Base-by-base conservation (phyloP, 2,113 vertebrate genomes). In the Triplophysa tibetana region DNA sequence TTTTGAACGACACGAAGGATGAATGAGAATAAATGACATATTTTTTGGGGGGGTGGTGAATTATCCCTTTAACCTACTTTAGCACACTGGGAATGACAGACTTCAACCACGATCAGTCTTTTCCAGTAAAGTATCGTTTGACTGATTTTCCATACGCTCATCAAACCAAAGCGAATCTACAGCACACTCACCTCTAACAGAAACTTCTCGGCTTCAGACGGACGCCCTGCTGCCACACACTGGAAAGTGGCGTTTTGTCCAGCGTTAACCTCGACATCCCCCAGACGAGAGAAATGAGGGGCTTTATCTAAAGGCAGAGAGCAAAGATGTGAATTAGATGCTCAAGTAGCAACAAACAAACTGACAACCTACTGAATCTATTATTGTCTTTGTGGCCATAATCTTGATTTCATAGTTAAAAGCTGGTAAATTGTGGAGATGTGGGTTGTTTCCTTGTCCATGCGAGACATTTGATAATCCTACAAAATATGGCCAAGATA, bases 201-300 rank as follows among this genome's bases (percentile, higher is more conserved):
- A 88, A 98, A 96, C 66, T 84, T 92, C 85, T 98, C 96, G 0
- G 95, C 93, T 85, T 98, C 96, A 0, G 94, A 89, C 0, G 96
- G 94, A 52, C 95, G 92, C 69, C 96, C 97, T 0, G 96, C 92
- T 0, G 96, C 97, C 88, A 97, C 96, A 2, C 98, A 99, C 87
- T 97, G 96, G 89, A 99, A 98, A 8, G 96, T 95, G 77, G 96
- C 97, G 0, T 99, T 99, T 88, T 99, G 97, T 69, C 96, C 97
- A 0, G 97, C 96, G 0, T 99, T 99, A 85, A 98, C 95, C 90
- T 99, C 98, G 90, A 98, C 96, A 0, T 99, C 97, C 0, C 96
- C 96, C 74, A 99, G 92, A 78, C 96, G 94, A 73, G 95, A 98
- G 90, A 99, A 99, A 84, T 99, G 96, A 0, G 98, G 96, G 0